Conservation (phyloP, 1,140 invertebrate genomes). For the Bombus pascuorum region DNA sequence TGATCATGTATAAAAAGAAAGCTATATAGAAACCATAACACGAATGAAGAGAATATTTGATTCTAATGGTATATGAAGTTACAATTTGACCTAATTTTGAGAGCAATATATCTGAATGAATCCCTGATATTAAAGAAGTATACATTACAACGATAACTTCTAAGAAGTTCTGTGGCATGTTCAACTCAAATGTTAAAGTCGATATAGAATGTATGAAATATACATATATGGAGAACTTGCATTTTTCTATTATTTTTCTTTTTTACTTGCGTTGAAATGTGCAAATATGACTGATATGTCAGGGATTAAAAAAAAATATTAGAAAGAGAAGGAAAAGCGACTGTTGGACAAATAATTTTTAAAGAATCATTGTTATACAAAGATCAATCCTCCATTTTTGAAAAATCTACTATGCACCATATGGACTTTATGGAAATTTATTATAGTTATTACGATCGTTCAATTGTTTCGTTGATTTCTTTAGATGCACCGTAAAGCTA, state of each 20-base stretch:
- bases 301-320: neutral
- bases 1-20: neutral
- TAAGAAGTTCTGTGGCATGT: slow-evolving; percentile 17
- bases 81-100: neutral
- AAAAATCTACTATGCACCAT: slow-evolving; percentile 13
- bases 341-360: slow-evolving; percentile 1
- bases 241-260: slow-evolving; percentile 6
- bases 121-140: neutral
- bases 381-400: neutral
- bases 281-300: neutral
- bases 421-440: neutral
- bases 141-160: slow-evolving; percentile 2
- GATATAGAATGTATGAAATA: neutral
- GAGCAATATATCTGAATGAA: neutral
- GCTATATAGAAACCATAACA: neutral
- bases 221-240: neutral
- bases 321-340: neutral
- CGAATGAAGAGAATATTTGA: neutral
- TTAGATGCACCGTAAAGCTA: slow-evolving; percentile 15
- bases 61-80: neutral
- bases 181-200: slow-evolving; percentile 17
- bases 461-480: slow-evolving; percentile 2
- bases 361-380: neutral
- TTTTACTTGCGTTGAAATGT: neutral
- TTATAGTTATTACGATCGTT: slow-evolving; percentile 14